Evolutionary conservation across 2,113 vertebrate species (phyloP).

Genomic region (Grallaria varia): DNA sequence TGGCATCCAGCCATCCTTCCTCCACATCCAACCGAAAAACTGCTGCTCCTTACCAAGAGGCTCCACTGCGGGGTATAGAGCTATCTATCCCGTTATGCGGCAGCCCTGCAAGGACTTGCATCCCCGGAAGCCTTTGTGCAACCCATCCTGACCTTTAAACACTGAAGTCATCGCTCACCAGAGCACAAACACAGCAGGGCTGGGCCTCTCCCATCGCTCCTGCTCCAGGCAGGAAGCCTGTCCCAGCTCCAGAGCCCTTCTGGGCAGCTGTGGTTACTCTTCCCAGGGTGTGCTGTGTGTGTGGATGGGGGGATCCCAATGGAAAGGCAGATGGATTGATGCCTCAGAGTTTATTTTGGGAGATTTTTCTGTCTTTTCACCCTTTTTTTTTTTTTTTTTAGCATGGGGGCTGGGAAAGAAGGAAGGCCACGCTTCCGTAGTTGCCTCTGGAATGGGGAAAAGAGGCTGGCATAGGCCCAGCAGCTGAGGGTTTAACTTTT

Average conservation of each 20-base stretch:
- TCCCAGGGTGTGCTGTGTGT: neutral
- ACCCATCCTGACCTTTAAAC: conserved; percentile 39
- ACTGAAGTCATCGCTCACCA: conserved; percentile 51
- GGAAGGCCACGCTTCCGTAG: neutral
- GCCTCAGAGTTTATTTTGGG: neutral
- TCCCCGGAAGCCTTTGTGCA: conserved; percentile 9
- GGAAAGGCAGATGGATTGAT: neutral
- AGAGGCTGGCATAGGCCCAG: neutral
- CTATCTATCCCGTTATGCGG: neutral
- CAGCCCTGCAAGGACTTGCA: neutral
- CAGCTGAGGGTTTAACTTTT: neutral
- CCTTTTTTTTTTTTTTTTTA: neutral
- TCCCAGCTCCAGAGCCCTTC: neutral
- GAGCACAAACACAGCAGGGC: conserved; percentile 13
- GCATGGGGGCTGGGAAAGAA: neutral
- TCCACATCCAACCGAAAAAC: neutral
- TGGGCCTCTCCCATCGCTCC: neutral
- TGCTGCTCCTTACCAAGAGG: neutral
- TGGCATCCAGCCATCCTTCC: neutral
- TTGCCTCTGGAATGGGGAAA: neutral
- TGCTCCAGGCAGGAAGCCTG: neutral
- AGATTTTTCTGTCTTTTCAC: neutral
- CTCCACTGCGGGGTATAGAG: neutral
- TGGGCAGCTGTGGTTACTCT: neutral
- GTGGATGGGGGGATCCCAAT: neutral